phyloP scores from a whole-genome alignment of 2,113 vertebrate species.

The Chaetops frenatus region DNA sequence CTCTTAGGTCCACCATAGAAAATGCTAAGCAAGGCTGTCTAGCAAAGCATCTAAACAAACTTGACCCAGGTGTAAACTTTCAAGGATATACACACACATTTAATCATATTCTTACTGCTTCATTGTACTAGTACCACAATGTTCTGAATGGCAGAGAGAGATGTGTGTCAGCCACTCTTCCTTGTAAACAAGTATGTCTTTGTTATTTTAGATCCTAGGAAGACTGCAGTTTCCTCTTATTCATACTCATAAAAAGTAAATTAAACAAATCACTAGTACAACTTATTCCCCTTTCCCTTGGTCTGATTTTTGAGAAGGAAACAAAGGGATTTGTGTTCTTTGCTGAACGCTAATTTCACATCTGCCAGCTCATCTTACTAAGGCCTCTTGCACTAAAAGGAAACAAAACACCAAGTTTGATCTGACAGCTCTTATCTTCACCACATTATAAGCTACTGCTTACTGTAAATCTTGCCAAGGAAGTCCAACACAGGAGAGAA shows the following conservation, averaged over 20 bases:
- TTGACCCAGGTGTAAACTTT: neutral
- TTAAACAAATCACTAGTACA: neutral
- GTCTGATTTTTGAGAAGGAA: neutral
- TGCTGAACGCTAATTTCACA: neutral
- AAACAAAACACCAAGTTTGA: neutral
- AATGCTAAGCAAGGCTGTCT: neutral
- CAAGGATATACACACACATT: neutral
- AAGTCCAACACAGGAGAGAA: neutral
- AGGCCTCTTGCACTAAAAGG: neutral
- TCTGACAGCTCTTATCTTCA: neutral
- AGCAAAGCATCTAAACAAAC: neutral
- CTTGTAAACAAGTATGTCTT: neutral
- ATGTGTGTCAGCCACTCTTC: neutral
- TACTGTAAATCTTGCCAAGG: neutral
- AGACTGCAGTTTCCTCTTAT: neutral
- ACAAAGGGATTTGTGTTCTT: neutral
- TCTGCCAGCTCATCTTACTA: neutral
- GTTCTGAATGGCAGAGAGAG: neutral
- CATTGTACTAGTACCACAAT: neutral
- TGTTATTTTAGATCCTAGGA: neutral
- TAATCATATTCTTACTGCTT: neutral
- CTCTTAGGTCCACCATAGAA: neutral
- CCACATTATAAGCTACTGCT: accelerated
- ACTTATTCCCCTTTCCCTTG: neutral
- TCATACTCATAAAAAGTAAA: neutral